These are phyloP conservation scores for Brachionus rotundiformis DNA, from an alignment of 1,140 invertebrate genomes.

Conservation along the genomic window DNA sequence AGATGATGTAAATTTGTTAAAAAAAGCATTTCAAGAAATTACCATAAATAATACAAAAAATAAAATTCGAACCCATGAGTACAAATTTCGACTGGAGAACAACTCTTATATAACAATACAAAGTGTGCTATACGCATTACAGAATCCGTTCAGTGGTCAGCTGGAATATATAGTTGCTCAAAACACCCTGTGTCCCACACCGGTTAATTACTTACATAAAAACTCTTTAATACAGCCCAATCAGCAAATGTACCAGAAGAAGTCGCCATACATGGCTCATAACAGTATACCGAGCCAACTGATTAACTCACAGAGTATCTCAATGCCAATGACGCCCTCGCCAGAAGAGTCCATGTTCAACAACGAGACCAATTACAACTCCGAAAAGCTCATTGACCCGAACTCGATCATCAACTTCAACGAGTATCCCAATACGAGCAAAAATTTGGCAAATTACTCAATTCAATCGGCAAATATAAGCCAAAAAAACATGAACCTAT, in stretches of 20 bases:
- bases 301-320: conserved; percentile 17
- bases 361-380: not conserved
- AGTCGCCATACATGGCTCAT: not conserved
- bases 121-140: conserved; percentile 40
- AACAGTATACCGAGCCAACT: not conserved
- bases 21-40: conserved; percentile 51
- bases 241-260: not conserved
- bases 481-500: conserved; percentile 12
- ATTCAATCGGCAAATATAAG: not conserved
- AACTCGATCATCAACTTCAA: not conserved
- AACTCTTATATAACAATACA: not conserved
- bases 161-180: conserved; percentile 39
- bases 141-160: conserved; percentile 46
- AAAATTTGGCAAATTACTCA: not conserved
- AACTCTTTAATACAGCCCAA: not conserved
- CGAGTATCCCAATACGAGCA: conserved; percentile 12
- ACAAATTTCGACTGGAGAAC: conserved; percentile 36
- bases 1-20: conserved; percentile 43
- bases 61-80: conserved; percentile 46
- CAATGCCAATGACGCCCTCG: conserved; percentile 37
- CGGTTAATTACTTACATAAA: not conserved
- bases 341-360: conserved; percentile 22
- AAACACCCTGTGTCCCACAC: not conserved
- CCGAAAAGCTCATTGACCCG: not conserved
- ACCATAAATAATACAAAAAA: not conserved